Evolutionary conservation across 2,113 vertebrate genomes (phyloP), one percentile per base, ranked within the genome.

Genomic region (Bambusicola thoracicus): DNA sequence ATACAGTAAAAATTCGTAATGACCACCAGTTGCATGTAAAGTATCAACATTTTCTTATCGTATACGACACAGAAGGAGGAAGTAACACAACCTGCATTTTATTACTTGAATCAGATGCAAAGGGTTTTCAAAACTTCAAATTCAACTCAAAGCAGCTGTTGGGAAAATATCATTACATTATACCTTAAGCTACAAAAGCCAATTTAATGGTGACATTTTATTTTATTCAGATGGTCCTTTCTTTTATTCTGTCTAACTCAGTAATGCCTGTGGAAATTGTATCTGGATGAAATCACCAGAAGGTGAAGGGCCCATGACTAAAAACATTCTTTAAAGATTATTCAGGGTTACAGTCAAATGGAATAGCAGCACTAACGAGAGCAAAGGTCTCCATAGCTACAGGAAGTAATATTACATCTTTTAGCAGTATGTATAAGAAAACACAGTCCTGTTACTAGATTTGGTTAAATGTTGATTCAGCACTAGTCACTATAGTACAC

Each of bases 131-230:
- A 95, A 97, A 97, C 94, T 96, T 97, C 93, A 93, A 97, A 95
- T 97, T 94, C 97, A 98, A 98, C 97, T 95, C 95, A 98, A 98
- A 98, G 97, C 97, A 98, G 97, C 97, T 98, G 98, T 95, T 98
- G 88, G 88, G 78, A 96, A 97, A 97, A 98, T 96, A 97, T 97
- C 97, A 96, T 98, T 97, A 97, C 94, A 94, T 92, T 97, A 81
- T 97, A 98, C 97, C 96, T 97, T 97, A 97, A 97, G 97, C 97
- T 98, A 97, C 96, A 97, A 97, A 97, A 97, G 77, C 94, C 96
- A 97, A 94, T 98, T 97, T 98, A 98, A 98, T 98, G 96, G 97
- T 96, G 97, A 97, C 89, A 96, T 97, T 98, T 98, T 98, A 98
- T 98, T 98, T 98, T 97, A 96, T 97, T 98, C 97, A 98, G 96